Evolutionary conservation across 2,888 invertebrate species (phyloP), one percentile per base, ranked within the genome.

Genomic region (Minunthozetes semirufus): DNA sequence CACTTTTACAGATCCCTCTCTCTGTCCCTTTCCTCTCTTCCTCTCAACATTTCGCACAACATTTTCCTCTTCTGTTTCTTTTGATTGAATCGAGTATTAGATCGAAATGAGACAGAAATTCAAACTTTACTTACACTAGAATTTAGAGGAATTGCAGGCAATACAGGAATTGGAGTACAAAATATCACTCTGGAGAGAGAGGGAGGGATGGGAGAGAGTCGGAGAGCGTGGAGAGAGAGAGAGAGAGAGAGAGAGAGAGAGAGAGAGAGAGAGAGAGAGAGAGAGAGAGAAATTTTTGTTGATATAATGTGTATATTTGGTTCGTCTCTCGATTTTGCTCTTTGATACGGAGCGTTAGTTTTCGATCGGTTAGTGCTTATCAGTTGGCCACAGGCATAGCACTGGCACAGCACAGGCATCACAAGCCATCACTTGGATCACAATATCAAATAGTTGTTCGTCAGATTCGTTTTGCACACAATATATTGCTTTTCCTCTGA

Each of bases 311-410:
- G 22, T 61, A 61, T 61, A 27, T 61, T 61, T 29, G 61, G 61
- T 61, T 6, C 1, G 29, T 61, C 15, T 66, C 27, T 38, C 66
- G 66, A 66, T 66, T 66, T 33, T 33, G 66, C 66, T 66, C 66
- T 38, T 66, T 66, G 66, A 66, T 66, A 66, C 66, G 66, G 38
- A 66, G 66, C 33, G 66, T 66, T 66, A 66, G 66, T 29, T 71
- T 70, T 71, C 71, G 71, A 71, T 71, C 71, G 71, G 48, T 29
- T 38, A 48, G 48, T 71, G 71, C 71, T 71, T 71, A 71, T 71
- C 71, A 71, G 71, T 53, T 50, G 53, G 71, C 71, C 71, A 71
- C 71, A 71, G 71, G 71, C 71, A 71, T 19, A 59, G 59, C 27
- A 53, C 13, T 48, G n/a, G 48, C 48, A 48, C 48, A 53, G 53